phyloP scores from a whole-genome alignment of 1,140 invertebrate genomes.

The Drosophila tani region DNA sequence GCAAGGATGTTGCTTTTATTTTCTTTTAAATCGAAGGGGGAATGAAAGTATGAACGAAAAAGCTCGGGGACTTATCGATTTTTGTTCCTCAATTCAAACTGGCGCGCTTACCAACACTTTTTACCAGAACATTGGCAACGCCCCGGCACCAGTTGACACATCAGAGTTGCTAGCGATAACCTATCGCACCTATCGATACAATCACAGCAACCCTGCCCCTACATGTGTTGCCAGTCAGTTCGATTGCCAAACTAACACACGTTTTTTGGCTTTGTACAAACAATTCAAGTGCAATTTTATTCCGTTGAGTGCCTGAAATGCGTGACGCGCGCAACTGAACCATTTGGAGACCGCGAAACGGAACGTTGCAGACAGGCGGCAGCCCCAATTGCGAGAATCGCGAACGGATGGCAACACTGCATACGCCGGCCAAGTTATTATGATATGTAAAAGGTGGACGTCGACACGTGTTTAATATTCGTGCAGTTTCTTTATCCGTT shows the following conservation, averaged over 20 bases:
- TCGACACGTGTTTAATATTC: slow-evolving; percentile 84
- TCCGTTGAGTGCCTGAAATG: background rate
- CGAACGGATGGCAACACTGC: slow-evolving; percentile 67
- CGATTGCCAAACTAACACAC: slow-evolving; percentile 48
- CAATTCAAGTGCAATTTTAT: slow-evolving; percentile 32
- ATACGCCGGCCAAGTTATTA: slow-evolving; percentile 84
- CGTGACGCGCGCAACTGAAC: background rate
- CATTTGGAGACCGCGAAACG: slow-evolving; percentile 4
- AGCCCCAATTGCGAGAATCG: slow-evolving; percentile 22
- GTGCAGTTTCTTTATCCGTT: slow-evolving; percentile 49
- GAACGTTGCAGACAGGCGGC: slow-evolving; percentile 7
- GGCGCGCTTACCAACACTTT: background rate
- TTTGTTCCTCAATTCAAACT: background rate
- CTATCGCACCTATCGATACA: slow-evolving; percentile 4
- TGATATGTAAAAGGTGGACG: slow-evolving; percentile 83
- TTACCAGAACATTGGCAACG: background rate
- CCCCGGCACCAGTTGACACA: background rate
- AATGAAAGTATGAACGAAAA: background rate
- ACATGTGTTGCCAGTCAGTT: slow-evolving; percentile 53
- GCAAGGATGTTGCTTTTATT: too few species aligned
- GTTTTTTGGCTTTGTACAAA: slow-evolving; percentile 60
- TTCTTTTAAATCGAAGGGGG: background rate
- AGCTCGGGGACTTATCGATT: background rate
- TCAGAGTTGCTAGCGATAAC: background rate
- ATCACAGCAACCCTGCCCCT: slow-evolving; percentile 19